These are phyloP conservation scores for Aphaenogaster ashmeadi DNA, from an alignment of 1,140 invertebrate species.

Conservation along the genomic window DNA sequence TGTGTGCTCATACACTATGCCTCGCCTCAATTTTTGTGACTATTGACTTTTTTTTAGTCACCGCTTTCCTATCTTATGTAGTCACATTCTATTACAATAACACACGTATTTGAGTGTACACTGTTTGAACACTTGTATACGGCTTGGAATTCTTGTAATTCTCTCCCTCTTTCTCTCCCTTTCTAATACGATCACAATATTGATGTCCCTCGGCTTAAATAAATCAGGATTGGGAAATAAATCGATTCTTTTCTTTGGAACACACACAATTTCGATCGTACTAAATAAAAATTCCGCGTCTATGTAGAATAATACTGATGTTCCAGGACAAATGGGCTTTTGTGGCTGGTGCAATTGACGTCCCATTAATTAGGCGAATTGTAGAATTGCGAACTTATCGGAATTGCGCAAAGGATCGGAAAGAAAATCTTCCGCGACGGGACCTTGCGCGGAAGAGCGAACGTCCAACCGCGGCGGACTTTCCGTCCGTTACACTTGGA, in stretches of 20 bases:
- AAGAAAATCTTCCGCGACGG: conserved; percentile 19
- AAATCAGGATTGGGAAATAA: background rate
- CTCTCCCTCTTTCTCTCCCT: background rate
- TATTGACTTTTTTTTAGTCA: conserved; percentile 36
- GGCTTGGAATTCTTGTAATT: conserved; percentile 9
- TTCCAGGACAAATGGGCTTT: background rate
- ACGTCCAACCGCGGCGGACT: conserved; percentile 38
- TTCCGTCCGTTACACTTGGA: conserved; percentile 78
- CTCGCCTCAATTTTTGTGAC: background rate
- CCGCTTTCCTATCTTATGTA: background rate
- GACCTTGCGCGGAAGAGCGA: conserved; percentile 49
- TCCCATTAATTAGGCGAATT: conserved; percentile 40
- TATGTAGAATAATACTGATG: background rate
- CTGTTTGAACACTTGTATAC: conserved; percentile 5
- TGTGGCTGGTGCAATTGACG: background rate
- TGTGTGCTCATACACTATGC: conserved; percentile 12
- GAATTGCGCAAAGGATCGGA: conserved; percentile 33
- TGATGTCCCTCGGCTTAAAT: background rate
- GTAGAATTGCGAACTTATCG: conserved; percentile 26
- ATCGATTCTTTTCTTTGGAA: background rate
- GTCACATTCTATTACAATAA: conserved; percentile 30
- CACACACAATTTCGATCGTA: background rate
- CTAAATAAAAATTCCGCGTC: background rate
- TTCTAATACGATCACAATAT: background rate
- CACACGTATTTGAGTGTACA: too few species aligned